A percentile compares a stretch with the other conserved stretches of the same genome.
These are phyloP conservation scores for Leuciscus idus DNA, from an alignment of 2,113 vertebrate genomes.

Conservation along the genomic window DNA sequence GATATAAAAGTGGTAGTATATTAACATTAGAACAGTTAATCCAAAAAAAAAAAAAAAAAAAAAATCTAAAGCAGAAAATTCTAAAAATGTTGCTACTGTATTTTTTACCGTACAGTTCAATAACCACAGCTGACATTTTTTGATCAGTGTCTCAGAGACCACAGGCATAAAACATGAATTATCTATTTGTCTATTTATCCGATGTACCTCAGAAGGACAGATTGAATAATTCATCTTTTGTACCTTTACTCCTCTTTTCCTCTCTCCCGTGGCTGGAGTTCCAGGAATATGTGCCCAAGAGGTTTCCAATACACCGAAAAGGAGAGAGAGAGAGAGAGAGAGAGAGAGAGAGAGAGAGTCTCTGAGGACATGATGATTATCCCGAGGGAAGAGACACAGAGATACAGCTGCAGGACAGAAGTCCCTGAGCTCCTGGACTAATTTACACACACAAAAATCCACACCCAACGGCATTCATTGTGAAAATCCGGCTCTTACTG, in stretches of 20 bases:
- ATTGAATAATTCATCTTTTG: background rate
- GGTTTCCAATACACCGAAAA: slow-evolving; percentile 7
- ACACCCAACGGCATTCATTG: background rate
- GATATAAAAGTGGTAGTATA: too few relatives aligned
- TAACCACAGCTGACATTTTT: too few relatives aligned
- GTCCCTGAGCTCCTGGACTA: slow-evolving; percentile 35
- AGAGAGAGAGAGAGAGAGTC: background rate
- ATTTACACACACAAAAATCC: background rate
- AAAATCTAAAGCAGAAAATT: too few relatives aligned
- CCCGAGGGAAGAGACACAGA: background rate
- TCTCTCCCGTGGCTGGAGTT: background rate
- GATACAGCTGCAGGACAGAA: slow-evolving; percentile 35
- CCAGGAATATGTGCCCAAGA: background rate
- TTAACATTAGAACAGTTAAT: too few relatives aligned
- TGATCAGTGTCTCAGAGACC: too few relatives aligned
- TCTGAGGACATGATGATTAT: background rate
- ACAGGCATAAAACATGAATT: background rate
- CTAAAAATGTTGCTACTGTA: too few relatives aligned
- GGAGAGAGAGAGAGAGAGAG: slow-evolving; percentile 5
- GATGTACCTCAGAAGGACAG: background rate
- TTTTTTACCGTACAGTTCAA: too few relatives aligned
- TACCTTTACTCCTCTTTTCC: background rate
- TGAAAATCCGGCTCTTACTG: background rate
- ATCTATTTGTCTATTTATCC: background rate
- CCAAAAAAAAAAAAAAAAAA: too few relatives aligned